Base-by-base conservation (phyloP, 2,797 vertebrate genomes). In the Hydrocynus forskahlii region DNA sequence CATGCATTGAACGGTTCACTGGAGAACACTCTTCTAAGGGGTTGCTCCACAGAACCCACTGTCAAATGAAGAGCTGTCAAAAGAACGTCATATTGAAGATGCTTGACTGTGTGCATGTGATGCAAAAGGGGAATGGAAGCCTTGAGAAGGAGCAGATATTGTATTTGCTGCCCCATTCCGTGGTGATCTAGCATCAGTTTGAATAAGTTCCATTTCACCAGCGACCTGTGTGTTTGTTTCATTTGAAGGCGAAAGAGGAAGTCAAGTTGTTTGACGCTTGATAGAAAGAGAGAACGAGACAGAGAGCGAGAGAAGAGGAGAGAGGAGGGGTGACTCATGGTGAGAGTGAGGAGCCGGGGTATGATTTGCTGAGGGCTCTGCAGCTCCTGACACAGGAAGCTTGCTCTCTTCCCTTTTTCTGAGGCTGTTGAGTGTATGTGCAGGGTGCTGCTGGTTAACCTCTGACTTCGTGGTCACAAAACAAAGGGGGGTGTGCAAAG, bases 321-420 rank as follows among this genome's bases (percentile, higher is more conserved):
- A 38, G 16, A 29, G 54, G 70, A 69, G 76, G 76, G 50, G 69
- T 73, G 73, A 77, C 63, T 80, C 76, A 55, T 79, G 75, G 69
- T 79, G 66, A 83, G 82, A 73, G 29, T 80, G 54, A 38, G 66
- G 45, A 60, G n/a, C 29, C 64, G 25, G 6, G 25, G n/a, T 45
- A 68, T 81, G 70, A 70, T 79, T 84, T 86, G 75, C 64, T 79
- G 48, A 43, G 17, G 40, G 10, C 21, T 83, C n/a, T 60, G 60
- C 67, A 19, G 74, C 50, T 64, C 70, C 81, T 70, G 74, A 74
- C 86, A 83, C 86, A 84, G 84, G 84, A 87, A 86, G 83, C 68
- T 21, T 74, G 52, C 62, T 63, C 52, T 70, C 85, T 88, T 85
- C 83, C 84, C 78, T 55, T 85, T 86, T 85, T 79, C 25, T 78